Evolutionary conservation across 2,113 vertebrate species (phyloP).

Genomic region (Echinops telfairi): DNA sequence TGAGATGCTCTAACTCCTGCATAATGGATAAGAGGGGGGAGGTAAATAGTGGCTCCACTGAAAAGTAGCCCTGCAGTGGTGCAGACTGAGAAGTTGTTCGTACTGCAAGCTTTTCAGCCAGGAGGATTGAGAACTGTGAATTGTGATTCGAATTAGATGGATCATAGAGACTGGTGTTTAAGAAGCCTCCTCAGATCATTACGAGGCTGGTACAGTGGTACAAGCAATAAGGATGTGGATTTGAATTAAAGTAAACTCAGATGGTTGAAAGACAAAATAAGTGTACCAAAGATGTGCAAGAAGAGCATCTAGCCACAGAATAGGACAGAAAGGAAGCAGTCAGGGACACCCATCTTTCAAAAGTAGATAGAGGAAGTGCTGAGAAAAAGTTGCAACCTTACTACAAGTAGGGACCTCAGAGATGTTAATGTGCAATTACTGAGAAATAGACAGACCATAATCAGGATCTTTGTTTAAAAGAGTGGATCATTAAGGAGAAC

Average conservation of each 20-base stretch:
- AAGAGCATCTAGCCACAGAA: not conserved
- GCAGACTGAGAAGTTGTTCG: not conserved
- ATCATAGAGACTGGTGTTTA: rapidly evolving
- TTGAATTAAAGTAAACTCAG: not conserved
- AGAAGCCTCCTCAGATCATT: not conserved
- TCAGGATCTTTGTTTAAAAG: not conserved
- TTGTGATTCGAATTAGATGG: not conserved
- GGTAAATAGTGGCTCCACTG: not conserved
- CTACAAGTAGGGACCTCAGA: not conserved
- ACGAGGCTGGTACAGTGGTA: not conserved
- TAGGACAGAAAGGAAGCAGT: not conserved
- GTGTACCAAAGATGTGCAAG: not conserved
- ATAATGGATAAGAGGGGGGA: not conserved
- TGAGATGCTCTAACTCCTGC: not conserved
- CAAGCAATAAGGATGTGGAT: not conserved
- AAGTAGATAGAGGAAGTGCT: not conserved
- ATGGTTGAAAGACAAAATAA: not conserved
- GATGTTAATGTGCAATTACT: not conserved
- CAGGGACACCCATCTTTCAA: not conserved
- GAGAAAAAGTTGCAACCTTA: not conserved
- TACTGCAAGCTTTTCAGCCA: not conserved
- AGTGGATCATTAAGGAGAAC: slow-evolving; percentile 13
- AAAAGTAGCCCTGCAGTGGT: not conserved
- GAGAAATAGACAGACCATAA: slow-evolving; percentile 3
- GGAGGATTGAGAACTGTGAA: not conserved